Evolutionary conservation across 1,140 invertebrate genomes (phyloP).

Genomic region (Mamestra configurata): DNA sequence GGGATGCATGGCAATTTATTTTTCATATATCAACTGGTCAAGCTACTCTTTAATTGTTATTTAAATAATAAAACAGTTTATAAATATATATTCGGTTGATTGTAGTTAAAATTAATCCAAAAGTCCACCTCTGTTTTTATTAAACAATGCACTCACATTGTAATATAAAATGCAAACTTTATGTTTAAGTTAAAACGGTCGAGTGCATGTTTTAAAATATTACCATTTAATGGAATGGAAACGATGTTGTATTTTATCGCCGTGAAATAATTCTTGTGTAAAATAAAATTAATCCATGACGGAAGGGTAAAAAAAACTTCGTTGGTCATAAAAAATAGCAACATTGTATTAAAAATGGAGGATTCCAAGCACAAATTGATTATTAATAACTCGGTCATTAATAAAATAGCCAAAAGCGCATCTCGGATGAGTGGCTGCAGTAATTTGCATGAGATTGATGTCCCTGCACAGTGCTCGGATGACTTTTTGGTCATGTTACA

Average conservation of each 20-base stretch:
- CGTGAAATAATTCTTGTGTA: constrained; percentile 17
- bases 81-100: constrained; percentile 6
- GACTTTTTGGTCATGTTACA: not conserved
- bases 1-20: not conserved
- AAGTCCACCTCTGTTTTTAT: not conserved
- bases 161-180: constrained; percentile 8
- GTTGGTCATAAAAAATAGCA: constrained; percentile 53
- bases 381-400: constrained; percentile 74
- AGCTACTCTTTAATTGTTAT: not conserved
- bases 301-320: constrained; percentile 15
- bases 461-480: not conserved
- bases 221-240: constrained; percentile 39
- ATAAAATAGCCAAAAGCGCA: constrained; percentile 73
- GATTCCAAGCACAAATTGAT: constrained; percentile 75
- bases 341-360: constrained; percentile 53
- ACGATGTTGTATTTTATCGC: constrained; percentile 35
- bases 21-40: not conserved
- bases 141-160: constrained; percentile 30
- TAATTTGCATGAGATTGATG: constrained; percentile 53
- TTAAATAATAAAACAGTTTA: not conserved
- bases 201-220: constrained; percentile 29
- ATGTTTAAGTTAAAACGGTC: constrained; percentile 16
- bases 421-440: not conserved
- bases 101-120: constrained; percentile 8
- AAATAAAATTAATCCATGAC: constrained; percentile 32